Base-by-base conservation (phyloP, 2,888 invertebrate genomes). In the Limnephilus rhombicus region DNA sequence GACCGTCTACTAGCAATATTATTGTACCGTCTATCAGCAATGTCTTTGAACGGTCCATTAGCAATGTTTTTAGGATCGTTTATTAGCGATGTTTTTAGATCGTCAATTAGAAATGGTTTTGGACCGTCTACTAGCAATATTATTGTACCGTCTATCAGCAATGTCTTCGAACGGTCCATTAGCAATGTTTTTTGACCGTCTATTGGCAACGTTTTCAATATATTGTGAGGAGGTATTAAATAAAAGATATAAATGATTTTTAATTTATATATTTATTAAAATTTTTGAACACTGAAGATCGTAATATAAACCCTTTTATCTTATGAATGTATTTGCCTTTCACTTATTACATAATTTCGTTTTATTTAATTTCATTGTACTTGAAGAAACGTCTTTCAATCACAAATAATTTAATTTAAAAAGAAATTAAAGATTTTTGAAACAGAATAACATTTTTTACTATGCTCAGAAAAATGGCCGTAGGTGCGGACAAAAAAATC, bases 271-370 rank as follows among this genome's bases (percentile, higher is more conserved):
- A 80, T 91, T 91, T 91, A 88, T 81, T 91, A 49, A 68, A 80
- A 68, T 87, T 91, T 86, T 91, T 91, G 89, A 91, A 91, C 91
- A 91, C 88, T 88, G 88, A 91, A 81, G 91, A 91, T 89, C 91
- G 83, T 91, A 68, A 88, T 88, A 85, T 81, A 81, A 87, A 91
- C 83, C 49, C 82, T 68, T 49, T 89, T 91, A 87, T 80, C 41
- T 68, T 83, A 89, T 91, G 18, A 68, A 53, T 91, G 49, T 91
- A 49, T 89, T 85, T 85, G n/a, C 80, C 68, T 86, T 82, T 89
- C 53, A 53, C 89, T 91, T 91, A 91, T 49, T 81, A 29, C 85
- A 34, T 91, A 87, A 45, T 91, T 91, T 91, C 86, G 87, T 80
- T 91, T 87, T 49, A 91, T 80, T 87, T 49, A 31, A 80, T 85